Base-by-base conservation (phyloP, 2,113 vertebrate genomes). In the Ciconia stormi region DNA sequence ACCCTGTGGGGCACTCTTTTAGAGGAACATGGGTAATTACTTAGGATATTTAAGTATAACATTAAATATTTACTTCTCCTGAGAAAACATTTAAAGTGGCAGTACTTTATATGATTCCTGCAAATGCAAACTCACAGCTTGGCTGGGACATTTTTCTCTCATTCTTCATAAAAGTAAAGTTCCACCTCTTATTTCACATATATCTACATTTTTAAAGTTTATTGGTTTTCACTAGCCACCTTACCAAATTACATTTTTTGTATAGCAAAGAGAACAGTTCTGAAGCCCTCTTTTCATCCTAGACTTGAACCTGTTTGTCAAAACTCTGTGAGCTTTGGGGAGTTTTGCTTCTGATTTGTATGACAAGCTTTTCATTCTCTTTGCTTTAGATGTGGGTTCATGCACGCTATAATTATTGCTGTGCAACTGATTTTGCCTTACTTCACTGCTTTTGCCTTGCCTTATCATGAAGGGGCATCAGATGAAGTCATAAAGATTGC, bases 71-170 rank as follows among this genome's bases (percentile, higher is more conserved):
- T 97, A 81, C 96, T 91, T 96, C 85, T 97, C 90, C 93, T 96
- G 86, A 90, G 81, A 96, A 97, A 97, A 97, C 96, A 93, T 97
- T 96, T 95, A 92, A 97, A 97, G 92, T 96, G 92, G 94, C 95
- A 97, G 94, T 87, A 84, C 95, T 97, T 95, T 89, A 96, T 79
- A 95, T 4, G 7, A 93, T 84, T 90, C 56, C 53, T 76, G 76
- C 79, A 96, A 95, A 95, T 63, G 82, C 79, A 89, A 94, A 87
- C 61, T 90, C 88, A 66, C 66, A 92, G 36, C 20, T 87, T 95
- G 81, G 42, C 77, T 2, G 13, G 52, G 58, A 80, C 15, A 63
- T 94, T 89, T 95, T 71, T 90, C n/a, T 84, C 67, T 96, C 87
- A 70, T 93, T 84, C 94, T 96, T 82, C 70, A 38, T 20, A 61